Base-by-base conservation (phyloP, 2,797 vertebrate genomes). In the Coilia nasus region DNA sequence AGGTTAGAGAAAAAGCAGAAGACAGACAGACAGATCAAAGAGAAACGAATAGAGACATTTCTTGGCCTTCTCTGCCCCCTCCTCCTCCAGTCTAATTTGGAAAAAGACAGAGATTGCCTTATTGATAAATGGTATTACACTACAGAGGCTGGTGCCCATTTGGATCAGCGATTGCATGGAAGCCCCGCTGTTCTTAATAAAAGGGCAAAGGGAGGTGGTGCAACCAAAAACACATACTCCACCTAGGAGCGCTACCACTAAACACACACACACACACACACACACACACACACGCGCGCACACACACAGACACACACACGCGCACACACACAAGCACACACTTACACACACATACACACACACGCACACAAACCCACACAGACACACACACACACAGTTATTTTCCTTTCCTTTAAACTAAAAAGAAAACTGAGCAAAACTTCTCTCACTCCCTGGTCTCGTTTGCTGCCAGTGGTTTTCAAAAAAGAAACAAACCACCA, bases 401-500 rank as follows among this genome's bases (percentile, higher is more conserved):
- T 14, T 25, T 9, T 50, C 12, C 47, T 50, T 50, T 3, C 6
- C 47, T 62, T 62, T 62, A n/a, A 62, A 62, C 21, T 21, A 31
- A 67, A 67, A 67, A 67, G 23, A 67, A 23, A 67, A 25, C 25
- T 28, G 31, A 35, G 67, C 31, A 41, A 41, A 75, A 41, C 31
- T 7, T 35, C 67, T 31, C 31, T 75, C 67, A 41, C 71, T 78
- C 35, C 44, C 35, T 44, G 71, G 25, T n/a, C 71, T 78, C 28
- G 67, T 41, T 17, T 41, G 31, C 15, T 78, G 71, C 71, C 71
- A 78, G 71, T 78, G 71, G 71, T 78, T 78, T 78, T 78, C 71
- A 78, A 21, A 44, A 78, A 78, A 41, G 71, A 78, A 78, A 78
- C 71, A 78, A 78, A 78, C 71, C 71, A 78, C 71, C 71, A 78